Conservation (phyloP, 2,113 vertebrate genomes). For the Cyanoramphus novaezelandiae region DNA sequence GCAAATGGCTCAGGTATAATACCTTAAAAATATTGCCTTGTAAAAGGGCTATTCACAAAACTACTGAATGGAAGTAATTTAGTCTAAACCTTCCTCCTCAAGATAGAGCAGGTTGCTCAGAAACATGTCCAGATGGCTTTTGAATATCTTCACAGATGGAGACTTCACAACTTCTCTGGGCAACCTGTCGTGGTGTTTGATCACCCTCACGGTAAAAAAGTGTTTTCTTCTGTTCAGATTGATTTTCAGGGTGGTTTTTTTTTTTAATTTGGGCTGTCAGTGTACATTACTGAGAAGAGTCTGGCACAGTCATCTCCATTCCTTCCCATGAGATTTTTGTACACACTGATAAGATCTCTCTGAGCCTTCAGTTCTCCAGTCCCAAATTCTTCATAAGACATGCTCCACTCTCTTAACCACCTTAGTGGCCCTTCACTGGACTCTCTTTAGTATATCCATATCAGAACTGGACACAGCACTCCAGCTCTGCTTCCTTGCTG, state of each 20-base stretch:
- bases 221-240: neutral
- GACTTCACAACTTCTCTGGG: neutral
- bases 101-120: neutral
- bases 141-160: neutral
- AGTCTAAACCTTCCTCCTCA: neutral
- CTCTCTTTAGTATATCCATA: neutral
- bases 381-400: neutral
- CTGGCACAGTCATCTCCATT: neutral
- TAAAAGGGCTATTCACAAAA: neutral
- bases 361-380: neutral
- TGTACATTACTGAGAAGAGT: neutral
- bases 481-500: neutral
- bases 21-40: neutral
- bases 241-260: neutral
- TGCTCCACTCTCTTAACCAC: neutral
- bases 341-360: neutral
- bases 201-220: neutral
- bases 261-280: neutral
- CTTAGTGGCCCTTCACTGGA: neutral
- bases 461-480: neutral
- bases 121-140: neutral
- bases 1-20: neutral
- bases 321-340: neutral
- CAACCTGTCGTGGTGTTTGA: neutral
- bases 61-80: neutral